phyloP scores from a whole-genome alignment of 2,888 invertebrate genomes.

The Disparrhopalites patrizii region DNA sequence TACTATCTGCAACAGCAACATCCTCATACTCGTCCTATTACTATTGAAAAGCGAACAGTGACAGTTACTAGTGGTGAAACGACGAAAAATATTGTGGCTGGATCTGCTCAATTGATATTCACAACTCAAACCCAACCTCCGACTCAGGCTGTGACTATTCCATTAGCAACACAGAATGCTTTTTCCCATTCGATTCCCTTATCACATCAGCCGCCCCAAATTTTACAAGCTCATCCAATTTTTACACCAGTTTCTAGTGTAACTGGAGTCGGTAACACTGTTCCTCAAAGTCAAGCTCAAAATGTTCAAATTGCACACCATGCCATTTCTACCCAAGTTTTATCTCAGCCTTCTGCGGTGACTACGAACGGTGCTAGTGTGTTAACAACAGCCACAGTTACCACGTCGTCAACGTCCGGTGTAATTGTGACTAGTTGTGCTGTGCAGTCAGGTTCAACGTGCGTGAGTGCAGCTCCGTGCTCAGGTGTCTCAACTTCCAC shows the following conservation, averaged over 20 bases:
- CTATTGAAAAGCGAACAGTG: constrained; percentile 38
- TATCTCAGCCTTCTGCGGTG: constrained; percentile 39
- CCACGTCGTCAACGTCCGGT: constrained; percentile 33
- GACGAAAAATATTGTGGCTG: constrained; percentile 32
- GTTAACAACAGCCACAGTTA: constrained; percentile 22
- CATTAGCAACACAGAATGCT: constrained; percentile 31
- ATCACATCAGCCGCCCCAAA: constrained; percentile 20
- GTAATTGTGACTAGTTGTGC: constrained; percentile 28
- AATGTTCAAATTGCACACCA: constrained; percentile 25
- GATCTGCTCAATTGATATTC: constrained; percentile 42
- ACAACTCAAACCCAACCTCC: constrained; percentile 33
- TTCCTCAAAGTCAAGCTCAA: constrained; percentile 18
- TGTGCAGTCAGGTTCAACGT: constrained; percentile 22
- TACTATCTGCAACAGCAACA: constrained; percentile 35
- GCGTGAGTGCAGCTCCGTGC: constrained; percentile 23
- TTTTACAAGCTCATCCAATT: constrained; percentile 21
- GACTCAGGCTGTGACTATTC: constrained; percentile 32
- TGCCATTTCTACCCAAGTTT: constrained; percentile 44
- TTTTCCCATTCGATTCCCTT: constrained; percentile 37
- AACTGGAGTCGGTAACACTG: background rate
- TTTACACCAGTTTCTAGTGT: constrained; percentile 14
- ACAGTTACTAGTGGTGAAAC: constrained; percentile 23
- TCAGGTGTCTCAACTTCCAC: constrained; percentile 22
- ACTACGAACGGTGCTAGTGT: constrained; percentile 38
- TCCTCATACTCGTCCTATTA: constrained; percentile 32